Conservation (phyloP, 1,140 invertebrate species). For the Ectropis grisescens region DNA sequence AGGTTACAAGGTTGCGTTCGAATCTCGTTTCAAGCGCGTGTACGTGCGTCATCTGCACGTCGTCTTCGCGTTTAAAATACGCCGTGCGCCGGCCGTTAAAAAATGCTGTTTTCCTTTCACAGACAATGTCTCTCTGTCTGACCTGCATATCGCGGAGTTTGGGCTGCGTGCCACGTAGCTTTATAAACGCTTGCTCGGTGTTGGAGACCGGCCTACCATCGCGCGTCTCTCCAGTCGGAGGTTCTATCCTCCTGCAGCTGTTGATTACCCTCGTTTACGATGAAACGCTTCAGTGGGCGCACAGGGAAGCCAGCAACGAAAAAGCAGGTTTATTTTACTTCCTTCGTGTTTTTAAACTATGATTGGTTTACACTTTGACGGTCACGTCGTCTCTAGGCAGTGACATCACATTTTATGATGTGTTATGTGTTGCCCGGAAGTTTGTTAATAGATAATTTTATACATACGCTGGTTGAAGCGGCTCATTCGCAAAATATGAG, state of each 20-base stretch:
- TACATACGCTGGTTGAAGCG: too few relatives aligned
- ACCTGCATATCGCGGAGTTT: slow-evolving; percentile 76
- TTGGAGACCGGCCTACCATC: slow-evolving; percentile 77
- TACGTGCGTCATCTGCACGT: too few relatives aligned
- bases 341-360: too few relatives aligned
- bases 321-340: slow-evolving; percentile 43
- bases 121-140: slow-evolving; percentile 79
- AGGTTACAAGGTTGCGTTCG: too few relatives aligned
- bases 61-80: too few relatives aligned
- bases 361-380: too few relatives aligned
- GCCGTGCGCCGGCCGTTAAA: too few relatives aligned
- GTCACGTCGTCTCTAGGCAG: too few relatives aligned
- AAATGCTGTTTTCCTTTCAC: slow-evolving; percentile 9
- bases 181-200: slow-evolving; percentile 68
- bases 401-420: too few relatives aligned
- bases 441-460: neutral
- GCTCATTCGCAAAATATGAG: too few relatives aligned
- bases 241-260: slow-evolving; percentile 78
- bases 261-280: slow-evolving; percentile 73
- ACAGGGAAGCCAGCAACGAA: slow-evolving; percentile 55
- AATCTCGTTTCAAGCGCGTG: too few relatives aligned
- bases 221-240: slow-evolving; percentile 74
- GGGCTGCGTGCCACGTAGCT: slow-evolving; percentile 72
- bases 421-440: neutral
- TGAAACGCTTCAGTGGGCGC: slow-evolving; percentile 65